Conservation (phyloP, 2,888 invertebrate genomes). For the Pristionchus fissidentatus region DNA sequence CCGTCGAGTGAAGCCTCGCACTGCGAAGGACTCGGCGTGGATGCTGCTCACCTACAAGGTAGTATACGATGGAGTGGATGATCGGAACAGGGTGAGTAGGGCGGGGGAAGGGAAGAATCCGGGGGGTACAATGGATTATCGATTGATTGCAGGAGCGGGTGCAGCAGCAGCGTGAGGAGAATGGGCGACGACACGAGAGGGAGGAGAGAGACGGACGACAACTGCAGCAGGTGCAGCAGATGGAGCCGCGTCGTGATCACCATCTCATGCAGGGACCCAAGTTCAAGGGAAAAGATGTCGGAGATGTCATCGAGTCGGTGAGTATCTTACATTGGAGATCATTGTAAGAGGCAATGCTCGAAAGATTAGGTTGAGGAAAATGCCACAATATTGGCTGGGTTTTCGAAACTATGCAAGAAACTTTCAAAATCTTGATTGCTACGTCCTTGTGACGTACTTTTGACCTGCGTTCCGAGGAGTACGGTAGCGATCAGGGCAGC, state of each 20-base stretch:
- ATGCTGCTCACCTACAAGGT: not conserved
- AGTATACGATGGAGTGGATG: not conserved
- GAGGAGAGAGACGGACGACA: not conserved
- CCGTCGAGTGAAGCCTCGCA: conserved; percentile 8
- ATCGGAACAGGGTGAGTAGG: not conserved
- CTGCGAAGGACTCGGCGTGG: not conserved
- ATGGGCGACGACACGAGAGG: not conserved
- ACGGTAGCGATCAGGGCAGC: no score
- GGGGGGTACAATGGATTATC: not conserved
- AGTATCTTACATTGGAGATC: no score
- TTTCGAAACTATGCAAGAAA: no score
- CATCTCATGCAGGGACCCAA: not conserved
- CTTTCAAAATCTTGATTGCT: no score
- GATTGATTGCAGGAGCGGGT: not conserved
- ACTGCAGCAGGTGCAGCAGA: no score
- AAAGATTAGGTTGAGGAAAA: no score
- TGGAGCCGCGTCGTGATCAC: not conserved
- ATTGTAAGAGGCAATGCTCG: no score
- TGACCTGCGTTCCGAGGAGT: no score
- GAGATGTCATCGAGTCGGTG: conserved; percentile 10
- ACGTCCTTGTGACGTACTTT: no score
- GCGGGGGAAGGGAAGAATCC: not conserved
- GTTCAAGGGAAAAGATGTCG: not conserved
- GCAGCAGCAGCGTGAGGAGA: not conserved
- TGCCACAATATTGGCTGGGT: no score